Percentiles rank a stretch among this genome's conserved stretches.
Conservation (phyloP, 2,888 invertebrate genomes). For the Diadegma fenestrale region DNA sequence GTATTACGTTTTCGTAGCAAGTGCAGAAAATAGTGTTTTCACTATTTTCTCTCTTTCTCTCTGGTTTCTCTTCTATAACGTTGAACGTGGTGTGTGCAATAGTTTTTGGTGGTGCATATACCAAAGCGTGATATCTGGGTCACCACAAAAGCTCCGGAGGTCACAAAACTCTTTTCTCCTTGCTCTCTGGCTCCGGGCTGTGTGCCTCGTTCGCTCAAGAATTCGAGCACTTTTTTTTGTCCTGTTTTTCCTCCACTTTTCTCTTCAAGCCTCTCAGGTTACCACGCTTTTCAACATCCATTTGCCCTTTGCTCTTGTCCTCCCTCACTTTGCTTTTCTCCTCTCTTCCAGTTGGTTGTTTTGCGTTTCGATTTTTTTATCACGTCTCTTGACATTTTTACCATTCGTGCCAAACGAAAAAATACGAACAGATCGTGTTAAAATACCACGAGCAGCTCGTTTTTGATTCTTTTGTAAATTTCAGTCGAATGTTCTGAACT, state of each 20-base stretch:
- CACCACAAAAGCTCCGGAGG: slow-evolving; percentile 51
- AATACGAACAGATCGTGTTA: background rate
- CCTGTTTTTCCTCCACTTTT: slow-evolving; percentile 37
- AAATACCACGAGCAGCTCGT: background rate
- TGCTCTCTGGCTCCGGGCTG: slow-evolving; percentile 14
- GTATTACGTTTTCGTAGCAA: slow-evolving; percentile 31
- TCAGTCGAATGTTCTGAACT: background rate
- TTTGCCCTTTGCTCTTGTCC: background rate
- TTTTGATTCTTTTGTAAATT: background rate
- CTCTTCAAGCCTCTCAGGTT: slow-evolving; percentile 15
- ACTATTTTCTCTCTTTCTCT: background rate
- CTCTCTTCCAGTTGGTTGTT: background rate
- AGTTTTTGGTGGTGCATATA: slow-evolving; percentile 36
- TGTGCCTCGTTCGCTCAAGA: slow-evolving; percentile 47
- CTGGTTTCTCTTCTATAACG: slow-evolving; percentile 20
- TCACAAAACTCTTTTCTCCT: slow-evolving; percentile 43
- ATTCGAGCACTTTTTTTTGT: slow-evolving; percentile 24
- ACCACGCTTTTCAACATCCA: slow-evolving; percentile 56
- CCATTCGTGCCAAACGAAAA: background rate
- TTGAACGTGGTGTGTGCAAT: background rate
- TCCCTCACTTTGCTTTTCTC: background rate
- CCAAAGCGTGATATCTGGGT: slow-evolving; percentile 56
- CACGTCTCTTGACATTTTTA: background rate
- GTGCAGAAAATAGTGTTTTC: slow-evolving; percentile 32
- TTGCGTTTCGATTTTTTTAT: slow-evolving; percentile 39